Percentiles rank a stretch among this genome's conserved stretches.
phyloP scores from a whole-genome alignment of 2,888 invertebrate species.

The Lomographa bimaculata region DNA sequence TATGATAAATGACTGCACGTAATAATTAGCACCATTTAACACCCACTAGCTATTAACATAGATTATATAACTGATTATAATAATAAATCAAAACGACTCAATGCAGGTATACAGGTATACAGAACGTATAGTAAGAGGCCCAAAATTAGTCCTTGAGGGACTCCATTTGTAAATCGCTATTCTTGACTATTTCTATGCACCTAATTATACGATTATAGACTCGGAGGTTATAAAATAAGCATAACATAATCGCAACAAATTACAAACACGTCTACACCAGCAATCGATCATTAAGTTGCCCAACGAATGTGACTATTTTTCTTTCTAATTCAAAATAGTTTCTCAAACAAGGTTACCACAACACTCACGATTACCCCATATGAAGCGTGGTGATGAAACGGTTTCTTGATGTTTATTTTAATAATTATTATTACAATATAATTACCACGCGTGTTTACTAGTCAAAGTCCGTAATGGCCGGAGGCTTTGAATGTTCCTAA shows the following conservation, averaged over 20 bases:
- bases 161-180: slow-evolving; percentile 8
- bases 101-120: slow-evolving; percentile 4
- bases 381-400: slow-evolving; percentile 25
- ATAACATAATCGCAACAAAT: slow-evolving; percentile 17
- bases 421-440: slow-evolving; percentile 35
- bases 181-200: slow-evolving; percentile 6
- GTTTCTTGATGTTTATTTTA: slow-evolving; percentile 31
- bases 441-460: slow-evolving; percentile 32
- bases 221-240: neutral
- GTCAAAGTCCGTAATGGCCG: slow-evolving; percentile 28
- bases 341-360: slow-evolving; percentile 27
- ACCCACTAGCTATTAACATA: slow-evolving; percentile 18
- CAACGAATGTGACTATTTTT: slow-evolving; percentile 25
- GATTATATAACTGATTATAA: slow-evolving; percentile 20
- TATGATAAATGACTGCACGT: slow-evolving; percentile 20
- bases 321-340: slow-evolving; percentile 28
- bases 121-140: slow-evolving; percentile 5
- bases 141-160: slow-evolving; percentile 13
- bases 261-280: slow-evolving; percentile 12
- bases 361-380: slow-evolving; percentile 28
- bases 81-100: slow-evolving; percentile 13
- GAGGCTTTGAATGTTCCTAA: slow-evolving; percentile 28
- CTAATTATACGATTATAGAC: slow-evolving; percentile 6
- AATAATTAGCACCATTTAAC: slow-evolving; percentile 25
- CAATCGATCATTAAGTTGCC: slow-evolving; percentile 22